Percentiles rank a stretch among this genome's conserved stretches.
Conservation (phyloP, 2,797 vertebrate genomes). For the Cichlasoma orientale region DNA sequence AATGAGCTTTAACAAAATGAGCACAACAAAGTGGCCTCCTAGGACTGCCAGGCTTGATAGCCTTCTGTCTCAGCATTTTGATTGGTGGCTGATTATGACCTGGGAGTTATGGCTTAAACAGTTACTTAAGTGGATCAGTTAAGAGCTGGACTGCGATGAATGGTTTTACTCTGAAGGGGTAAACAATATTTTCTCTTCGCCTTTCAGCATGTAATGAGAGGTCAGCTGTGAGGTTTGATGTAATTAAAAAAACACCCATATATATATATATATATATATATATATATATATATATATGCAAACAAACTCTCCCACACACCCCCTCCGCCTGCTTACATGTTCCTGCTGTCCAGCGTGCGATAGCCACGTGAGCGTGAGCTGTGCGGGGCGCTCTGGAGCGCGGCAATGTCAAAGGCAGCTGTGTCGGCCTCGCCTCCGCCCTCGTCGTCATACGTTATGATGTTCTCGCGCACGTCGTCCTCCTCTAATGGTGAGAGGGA, state of each 20-base stretch:
- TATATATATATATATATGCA: neutral
- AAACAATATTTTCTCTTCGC: constrained; percentile 9
- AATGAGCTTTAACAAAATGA: constrained; percentile 59
- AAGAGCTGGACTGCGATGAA: constrained; percentile 46
- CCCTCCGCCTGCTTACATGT: constrained; percentile 72
- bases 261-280: neutral
- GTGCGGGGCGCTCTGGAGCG: constrained; percentile 88
- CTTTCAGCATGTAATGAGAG: neutral
- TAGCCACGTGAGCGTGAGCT: constrained; percentile 78
- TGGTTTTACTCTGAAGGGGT: constrained; percentile 23
- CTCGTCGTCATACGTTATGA: constrained; percentile 94
- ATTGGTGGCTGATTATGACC: constrained; percentile 55
- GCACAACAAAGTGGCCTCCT: constrained; percentile 61
- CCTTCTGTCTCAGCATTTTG: constrained; percentile 51
- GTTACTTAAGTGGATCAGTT: constrained; percentile 54
- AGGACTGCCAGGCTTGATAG: constrained; percentile 57
- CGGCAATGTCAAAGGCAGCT: constrained; percentile 90
- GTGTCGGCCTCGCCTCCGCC: constrained; percentile 93
- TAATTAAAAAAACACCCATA: constrained; percentile 15
- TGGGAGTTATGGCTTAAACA: constrained; percentile 26
- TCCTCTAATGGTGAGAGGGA: constrained; percentile 89
- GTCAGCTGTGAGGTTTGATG: constrained; percentile 13
- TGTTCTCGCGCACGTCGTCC: constrained; percentile 92
- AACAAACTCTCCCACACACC: constrained; percentile 3
- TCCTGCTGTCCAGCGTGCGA: constrained; percentile 84